Evolutionary conservation across 2,797 vertebrate species (phyloP), one percentile per base, ranked within the genome.

Genomic region (Poeciliopsis infans): DNA sequence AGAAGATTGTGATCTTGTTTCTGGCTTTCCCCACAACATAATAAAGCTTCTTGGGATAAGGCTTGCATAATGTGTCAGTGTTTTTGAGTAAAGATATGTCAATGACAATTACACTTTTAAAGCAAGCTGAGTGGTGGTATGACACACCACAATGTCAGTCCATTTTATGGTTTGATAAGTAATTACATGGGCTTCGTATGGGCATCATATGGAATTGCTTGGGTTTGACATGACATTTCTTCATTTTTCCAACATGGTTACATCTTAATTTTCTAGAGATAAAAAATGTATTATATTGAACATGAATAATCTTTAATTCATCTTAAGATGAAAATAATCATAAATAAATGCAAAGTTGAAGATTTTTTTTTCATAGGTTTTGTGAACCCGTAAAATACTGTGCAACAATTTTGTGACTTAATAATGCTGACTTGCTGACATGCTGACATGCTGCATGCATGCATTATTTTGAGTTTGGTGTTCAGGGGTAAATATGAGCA

Each of bases 381-480:
- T 57, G 1, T 20, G 28, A 33, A 31, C 31, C 15, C 16, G 41
- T 68, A 55, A 12, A 79, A 82, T 75, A 49, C 39, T 71, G 55
- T 46, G 73, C 47, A 39, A 41, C 41, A 28, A 4, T 41, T 31
- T 8, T 59, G 31, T 73, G 75, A 15, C 49, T 85, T 43, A 74
- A 20, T 80, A 46, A 41, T 72, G 79, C 36, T 79, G 59, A 74
- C 53, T n/a, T 57, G 25, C 23, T 57, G 53, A 57, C 71, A 7
- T 55, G 25, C 23, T 55, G 53, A 55, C 71, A 12, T 57, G 53
- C 23, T 57, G 53, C 23, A 41, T 78, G 74, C 57, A 61, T 66
- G 51, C 66, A 18, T 18, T 12, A 28, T 75, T 59, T 78, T 68
- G 39, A 75, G 8, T 45, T 41, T 81, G 39, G 47, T 71, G 20